A percentile compares a stretch with the other conserved stretches of the same genome.
These are phyloP conservation scores for Zaprionus ornatus DNA, from an alignment of 1,140 invertebrate species.

Conservation along the genomic window DNA sequence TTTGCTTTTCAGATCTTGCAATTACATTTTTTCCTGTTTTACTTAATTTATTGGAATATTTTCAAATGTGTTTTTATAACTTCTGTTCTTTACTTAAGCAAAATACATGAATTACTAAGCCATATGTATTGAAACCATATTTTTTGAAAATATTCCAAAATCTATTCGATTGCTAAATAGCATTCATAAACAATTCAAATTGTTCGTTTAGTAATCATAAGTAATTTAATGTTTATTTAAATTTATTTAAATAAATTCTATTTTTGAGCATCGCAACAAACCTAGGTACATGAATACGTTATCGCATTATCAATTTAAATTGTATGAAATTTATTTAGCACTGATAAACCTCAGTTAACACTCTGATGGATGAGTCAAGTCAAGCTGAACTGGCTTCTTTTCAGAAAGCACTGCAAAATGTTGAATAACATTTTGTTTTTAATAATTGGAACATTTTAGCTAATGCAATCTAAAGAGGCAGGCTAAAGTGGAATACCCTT, in stretches of 20 bases:
- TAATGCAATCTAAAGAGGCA: no score
- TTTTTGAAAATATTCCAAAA: conserved; percentile 13
- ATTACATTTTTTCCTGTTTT: not conserved
- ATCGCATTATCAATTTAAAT: not conserved
- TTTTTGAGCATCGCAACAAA: not conserved
- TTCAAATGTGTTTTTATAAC: not conserved
- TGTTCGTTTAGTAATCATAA: not conserved
- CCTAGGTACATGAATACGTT: not conserved
- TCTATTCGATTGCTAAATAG: not conserved
- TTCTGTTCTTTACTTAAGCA: not conserved
- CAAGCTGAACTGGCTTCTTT: not conserved
- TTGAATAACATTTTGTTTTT: not conserved
- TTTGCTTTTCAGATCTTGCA: not conserved
- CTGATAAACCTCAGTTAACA: conserved; percentile 37
- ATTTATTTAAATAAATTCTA: conserved; percentile 10
- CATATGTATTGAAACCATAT: not conserved
- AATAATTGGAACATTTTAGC: no score
- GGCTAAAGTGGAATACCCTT: no score
- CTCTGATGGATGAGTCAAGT: not conserved
- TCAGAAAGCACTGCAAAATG: not conserved
- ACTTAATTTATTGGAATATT: conserved; percentile 36
- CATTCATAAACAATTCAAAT: conserved; percentile 12
- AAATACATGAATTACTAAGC: not conserved
- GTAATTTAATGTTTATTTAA: not conserved
- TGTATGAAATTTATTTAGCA: conserved; percentile 46